A percentile compares a stretch with the other conserved stretches of the same genome.
Conservation (phyloP, 2,113 vertebrate genomes). For the Synodontis membranacea region DNA sequence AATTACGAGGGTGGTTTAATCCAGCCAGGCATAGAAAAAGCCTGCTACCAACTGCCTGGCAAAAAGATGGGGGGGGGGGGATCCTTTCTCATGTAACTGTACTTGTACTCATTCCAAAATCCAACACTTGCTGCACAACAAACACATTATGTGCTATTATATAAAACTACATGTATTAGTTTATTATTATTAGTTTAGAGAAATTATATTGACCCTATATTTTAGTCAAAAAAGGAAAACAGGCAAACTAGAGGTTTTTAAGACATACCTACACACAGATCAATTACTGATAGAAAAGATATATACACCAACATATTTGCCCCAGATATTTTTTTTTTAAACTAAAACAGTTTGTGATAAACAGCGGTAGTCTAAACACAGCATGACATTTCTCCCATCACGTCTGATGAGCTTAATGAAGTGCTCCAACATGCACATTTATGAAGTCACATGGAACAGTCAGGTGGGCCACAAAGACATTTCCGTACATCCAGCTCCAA, state of each 20-base stretch:
- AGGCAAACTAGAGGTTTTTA: not conserved
- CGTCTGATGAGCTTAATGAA: not conserved
- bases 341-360: not conserved
- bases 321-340: not conserved
- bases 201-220: not conserved
- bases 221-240: not conserved
- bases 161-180: not conserved
- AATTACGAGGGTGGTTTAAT: not conserved
- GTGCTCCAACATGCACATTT: not conserved
- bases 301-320: not conserved
- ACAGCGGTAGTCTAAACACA: not conserved
- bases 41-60: not conserved
- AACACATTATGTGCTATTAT: not conserved
- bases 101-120: not conserved
- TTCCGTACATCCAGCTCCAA: not conserved
- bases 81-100: not conserved
- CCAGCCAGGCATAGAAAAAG: not conserved
- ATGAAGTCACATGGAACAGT: slow-evolving; percentile 8
- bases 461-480: not conserved
- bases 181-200: no score
- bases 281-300: not conserved
- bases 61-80: not conserved
- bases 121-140: not conserved
- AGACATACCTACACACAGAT: not conserved
- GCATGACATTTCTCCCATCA: not conserved